Evolutionary conservation across 2,113 vertebrate genomes (phyloP).

Genomic region (Gambusia affinis): DNA sequence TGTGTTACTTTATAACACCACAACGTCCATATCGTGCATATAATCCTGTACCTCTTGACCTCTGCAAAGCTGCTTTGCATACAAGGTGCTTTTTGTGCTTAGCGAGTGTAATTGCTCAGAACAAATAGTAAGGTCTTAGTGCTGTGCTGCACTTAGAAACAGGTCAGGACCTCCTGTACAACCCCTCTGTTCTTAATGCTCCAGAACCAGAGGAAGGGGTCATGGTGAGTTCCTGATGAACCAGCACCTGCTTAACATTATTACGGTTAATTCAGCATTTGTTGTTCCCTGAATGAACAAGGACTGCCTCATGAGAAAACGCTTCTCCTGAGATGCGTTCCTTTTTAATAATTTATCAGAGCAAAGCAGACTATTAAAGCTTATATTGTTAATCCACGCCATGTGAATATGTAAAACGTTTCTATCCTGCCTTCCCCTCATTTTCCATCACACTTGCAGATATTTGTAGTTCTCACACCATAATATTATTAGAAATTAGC

Average conservation of each 20-base stretch:
- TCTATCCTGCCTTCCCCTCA: neutral
- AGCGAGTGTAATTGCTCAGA: slow-evolving; percentile 29
- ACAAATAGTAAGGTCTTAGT: slow-evolving; percentile 18
- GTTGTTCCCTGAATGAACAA: slow-evolving; percentile 39
- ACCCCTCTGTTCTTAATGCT: slow-evolving; percentile 30
- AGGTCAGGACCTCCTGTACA: slow-evolving; percentile 41
- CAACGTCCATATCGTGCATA: neutral
- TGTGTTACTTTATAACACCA: neutral
- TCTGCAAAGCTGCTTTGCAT: neutral
- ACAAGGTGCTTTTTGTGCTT: slow-evolving; percentile 15
- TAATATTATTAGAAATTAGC: slow-evolving; percentile 48
- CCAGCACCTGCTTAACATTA: slow-evolving; percentile 64
- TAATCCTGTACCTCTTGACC: neutral
- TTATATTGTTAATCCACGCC: slow-evolving; percentile 37
- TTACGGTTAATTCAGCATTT: slow-evolving; percentile 54
- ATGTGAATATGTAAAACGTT: slow-evolving; percentile 2
- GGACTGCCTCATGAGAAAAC: slow-evolving; percentile 36
- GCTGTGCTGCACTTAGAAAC: slow-evolving; percentile 31
- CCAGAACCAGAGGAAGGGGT: slow-evolving; percentile 28
- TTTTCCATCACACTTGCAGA: neutral
- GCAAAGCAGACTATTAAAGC: slow-evolving; percentile 22
- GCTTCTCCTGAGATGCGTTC: slow-evolving; percentile 10
- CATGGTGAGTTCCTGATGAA: slow-evolving; percentile 44
- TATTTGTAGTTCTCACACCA: slow-evolving; percentile 24
- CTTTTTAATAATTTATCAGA: slow-evolving; percentile 24